These are phyloP conservation scores for Vulpes vulpes DNA, from an alignment of 2,113 vertebrate species.

Conservation along the genomic window DNA sequence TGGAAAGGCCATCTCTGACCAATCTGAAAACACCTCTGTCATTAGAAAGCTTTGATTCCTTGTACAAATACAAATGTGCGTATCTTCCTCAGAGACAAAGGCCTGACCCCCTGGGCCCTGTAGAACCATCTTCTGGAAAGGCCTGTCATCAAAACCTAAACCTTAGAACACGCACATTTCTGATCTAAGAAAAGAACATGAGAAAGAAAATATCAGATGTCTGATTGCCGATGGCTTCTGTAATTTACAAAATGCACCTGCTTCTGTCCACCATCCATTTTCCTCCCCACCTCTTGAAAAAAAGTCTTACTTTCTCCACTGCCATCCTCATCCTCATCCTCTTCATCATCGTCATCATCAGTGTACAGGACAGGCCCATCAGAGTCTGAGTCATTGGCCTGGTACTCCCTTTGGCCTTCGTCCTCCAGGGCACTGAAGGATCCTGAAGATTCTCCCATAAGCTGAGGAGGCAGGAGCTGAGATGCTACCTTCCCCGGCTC, in stretches of 20 bases:
- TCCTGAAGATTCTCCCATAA: conserved; percentile 86
- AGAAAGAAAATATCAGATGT: not conserved
- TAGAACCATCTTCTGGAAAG: not conserved
- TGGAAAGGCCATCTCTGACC: not conserved
- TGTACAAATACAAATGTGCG: not conserved
- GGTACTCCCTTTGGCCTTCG: conserved; percentile 88
- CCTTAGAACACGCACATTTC: not conserved
- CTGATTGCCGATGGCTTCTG: not conserved
- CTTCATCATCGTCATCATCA: conserved; percentile 93
- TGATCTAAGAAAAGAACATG: not conserved
- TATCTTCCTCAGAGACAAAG: not conserved
- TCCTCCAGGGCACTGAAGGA: conserved; percentile 89
- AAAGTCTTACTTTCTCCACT: conserved; percentile 92
- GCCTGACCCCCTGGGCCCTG: not conserved
- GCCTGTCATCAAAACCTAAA: not conserved
- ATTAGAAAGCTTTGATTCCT: not conserved
- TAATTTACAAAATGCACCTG: not conserved
- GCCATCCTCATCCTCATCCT: conserved; percentile 92
- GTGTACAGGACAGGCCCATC: conserved; percentile 96
- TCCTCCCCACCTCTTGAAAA: not conserved
- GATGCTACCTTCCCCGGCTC: conserved; percentile 77
- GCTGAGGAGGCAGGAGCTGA: conserved; percentile 80
- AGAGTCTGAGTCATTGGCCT: conserved; percentile 95
- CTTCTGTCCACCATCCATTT: not conserved
- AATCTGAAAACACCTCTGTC: not conserved